phyloP scores from a whole-genome alignment of 2,888 invertebrate species.

The Bombylius major region DNA sequence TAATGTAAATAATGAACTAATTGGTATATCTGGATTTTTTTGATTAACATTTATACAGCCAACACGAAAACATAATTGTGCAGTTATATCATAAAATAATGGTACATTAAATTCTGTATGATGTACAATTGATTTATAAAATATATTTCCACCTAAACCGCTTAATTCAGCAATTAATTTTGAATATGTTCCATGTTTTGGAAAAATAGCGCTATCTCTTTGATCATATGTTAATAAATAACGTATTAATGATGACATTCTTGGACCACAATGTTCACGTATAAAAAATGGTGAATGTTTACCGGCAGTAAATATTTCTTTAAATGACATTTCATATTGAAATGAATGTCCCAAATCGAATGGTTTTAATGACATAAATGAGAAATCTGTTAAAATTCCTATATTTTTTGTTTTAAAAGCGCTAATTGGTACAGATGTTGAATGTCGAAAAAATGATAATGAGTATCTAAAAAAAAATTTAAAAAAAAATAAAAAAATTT shows the following conservation, averaged over 20 bases:
- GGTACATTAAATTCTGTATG: slow-evolving; percentile 58
- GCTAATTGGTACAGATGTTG: slow-evolving; percentile 35
- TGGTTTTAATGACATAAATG: slow-evolving; percentile 47
- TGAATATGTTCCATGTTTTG: slow-evolving; percentile 56
- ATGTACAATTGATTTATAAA: slow-evolving; percentile 72
- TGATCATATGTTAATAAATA: slow-evolving; percentile 68
- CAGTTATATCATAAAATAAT: slow-evolving; percentile 38
- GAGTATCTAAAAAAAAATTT: slow-evolving; percentile 44
- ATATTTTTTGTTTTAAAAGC: slow-evolving; percentile 65
- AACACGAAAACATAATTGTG: slow-evolving; percentile 30
- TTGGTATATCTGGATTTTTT: slow-evolving; percentile 26
- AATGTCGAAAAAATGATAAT: slow-evolving; percentile 58
- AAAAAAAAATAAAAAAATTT: no score
- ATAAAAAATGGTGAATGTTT: slow-evolving; percentile 70
- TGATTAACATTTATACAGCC: slow-evolving; percentile 30
- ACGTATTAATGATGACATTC: slow-evolving; percentile 74
- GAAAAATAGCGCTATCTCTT: slow-evolving; percentile 70
- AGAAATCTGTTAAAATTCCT: slow-evolving; percentile 65
- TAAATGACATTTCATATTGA: slow-evolving; percentile 76
- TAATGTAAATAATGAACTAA: slow-evolving; percentile 31
- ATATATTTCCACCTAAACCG: slow-evolving; percentile 73
- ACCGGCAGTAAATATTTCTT: slow-evolving; percentile 62
- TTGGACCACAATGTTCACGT: slow-evolving; percentile 71
- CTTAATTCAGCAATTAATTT: slow-evolving; percentile 74
- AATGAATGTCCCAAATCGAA: slow-evolving; percentile 32